Percentiles rank a stretch among this genome's conserved stretches.
phyloP scores from a whole-genome alignment of 2,888 invertebrate genomes.

The Thelaira solivaga region DNA sequence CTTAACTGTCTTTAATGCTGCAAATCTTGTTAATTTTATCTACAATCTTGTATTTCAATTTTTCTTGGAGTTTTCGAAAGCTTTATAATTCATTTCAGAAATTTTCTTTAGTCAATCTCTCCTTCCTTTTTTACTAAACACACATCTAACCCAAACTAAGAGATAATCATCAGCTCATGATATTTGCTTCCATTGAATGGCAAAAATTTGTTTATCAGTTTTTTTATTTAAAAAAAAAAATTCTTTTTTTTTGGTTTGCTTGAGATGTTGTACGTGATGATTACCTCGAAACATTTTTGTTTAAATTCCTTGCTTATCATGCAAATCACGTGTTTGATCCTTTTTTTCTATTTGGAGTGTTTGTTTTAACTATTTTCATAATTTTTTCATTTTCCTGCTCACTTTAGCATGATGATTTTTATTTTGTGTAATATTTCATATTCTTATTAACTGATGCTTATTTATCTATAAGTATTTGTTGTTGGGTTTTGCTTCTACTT shows the following conservation, averaged over 20 bases:
- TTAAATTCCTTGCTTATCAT: slow-evolving; percentile 45
- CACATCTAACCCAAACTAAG: too few relatives aligned
- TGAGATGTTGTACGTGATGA: slow-evolving; percentile 22
- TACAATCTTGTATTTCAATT: too few relatives aligned
- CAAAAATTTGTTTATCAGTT: too few relatives aligned
- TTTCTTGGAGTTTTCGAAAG: too few relatives aligned
- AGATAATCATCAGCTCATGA: too few relatives aligned
- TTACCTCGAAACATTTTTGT: slow-evolving; percentile 31
- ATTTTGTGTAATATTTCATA: slow-evolving; percentile 49
- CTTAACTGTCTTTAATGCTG: too few relatives aligned
- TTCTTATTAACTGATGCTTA: slow-evolving; percentile 31
- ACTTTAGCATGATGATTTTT: slow-evolving; percentile 25
- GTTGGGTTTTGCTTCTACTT: slow-evolving; percentile 11
- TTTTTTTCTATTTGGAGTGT: not conserved
- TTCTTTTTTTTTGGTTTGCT: slow-evolving; percentile 18
- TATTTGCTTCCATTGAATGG: too few relatives aligned
- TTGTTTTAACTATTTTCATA: not conserved
- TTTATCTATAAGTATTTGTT: slow-evolving; percentile 25
- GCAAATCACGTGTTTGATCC: slow-evolving; percentile 57
- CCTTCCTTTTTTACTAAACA: too few relatives aligned
- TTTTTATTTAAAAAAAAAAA: too few relatives aligned
- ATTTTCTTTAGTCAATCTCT: too few relatives aligned
- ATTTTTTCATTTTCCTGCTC: not conserved
- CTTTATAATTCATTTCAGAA: too few relatives aligned
- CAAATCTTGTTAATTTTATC: too few relatives aligned